These are phyloP conservation scores for Caenorhabditis latens DNA, from an alignment of 1,140 invertebrate species.

Conservation along the genomic window DNA sequence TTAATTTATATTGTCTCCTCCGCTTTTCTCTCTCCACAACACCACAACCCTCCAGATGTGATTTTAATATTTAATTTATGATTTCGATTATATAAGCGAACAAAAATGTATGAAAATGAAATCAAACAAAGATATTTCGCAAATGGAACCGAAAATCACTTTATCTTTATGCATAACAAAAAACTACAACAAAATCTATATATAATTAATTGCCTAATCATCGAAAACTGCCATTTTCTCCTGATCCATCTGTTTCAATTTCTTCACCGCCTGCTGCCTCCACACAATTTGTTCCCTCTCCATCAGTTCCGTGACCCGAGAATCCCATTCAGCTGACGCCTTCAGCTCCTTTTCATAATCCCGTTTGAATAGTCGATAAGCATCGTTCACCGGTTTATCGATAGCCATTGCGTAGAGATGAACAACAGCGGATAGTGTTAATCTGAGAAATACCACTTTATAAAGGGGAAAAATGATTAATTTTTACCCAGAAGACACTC, in stretches of 20 bases:
- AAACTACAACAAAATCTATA: not conserved
- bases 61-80: not conserved
- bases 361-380: constrained; percentile 58
- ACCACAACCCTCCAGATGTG: not conserved
- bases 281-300: constrained; percentile 45
- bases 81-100: too few relatives aligned
- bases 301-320: constrained; percentile 52
- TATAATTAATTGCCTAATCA: constrained; percentile 14
- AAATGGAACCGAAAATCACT: not conserved
- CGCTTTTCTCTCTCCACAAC: not conserved
- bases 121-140: too few relatives aligned
- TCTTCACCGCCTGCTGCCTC: constrained; percentile 56
- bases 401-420: constrained; percentile 56
- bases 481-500: constrained; percentile 55
- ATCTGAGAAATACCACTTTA: not conserved
- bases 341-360: constrained; percentile 61
- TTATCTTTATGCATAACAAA: not conserved
- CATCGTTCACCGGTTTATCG: constrained; percentile 59
- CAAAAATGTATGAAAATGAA: not conserved
- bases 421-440: constrained; percentile 52
- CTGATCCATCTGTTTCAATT: constrained; percentile 52
- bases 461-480: not conserved
- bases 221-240: constrained; percentile 35
- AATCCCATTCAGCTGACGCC: constrained; percentile 52
- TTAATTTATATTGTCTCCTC: not conserved